phyloP scores from a whole-genome alignment of 2,797 vertebrate species.

The Cynodonichthys magdalenae region DNA sequence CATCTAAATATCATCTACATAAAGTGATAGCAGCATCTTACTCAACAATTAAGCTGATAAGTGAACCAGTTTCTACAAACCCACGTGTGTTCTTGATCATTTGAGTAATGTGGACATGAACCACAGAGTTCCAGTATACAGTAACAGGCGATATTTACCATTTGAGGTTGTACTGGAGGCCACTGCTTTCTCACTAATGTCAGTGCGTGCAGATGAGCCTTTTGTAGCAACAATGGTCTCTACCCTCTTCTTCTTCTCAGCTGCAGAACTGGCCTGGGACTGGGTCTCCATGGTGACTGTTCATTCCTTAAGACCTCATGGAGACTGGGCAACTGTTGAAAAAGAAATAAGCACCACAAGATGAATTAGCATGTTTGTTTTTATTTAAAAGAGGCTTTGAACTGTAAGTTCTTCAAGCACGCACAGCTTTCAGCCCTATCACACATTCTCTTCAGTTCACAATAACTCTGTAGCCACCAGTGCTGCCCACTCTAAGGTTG shows the following conservation, averaged over 20 bases:
- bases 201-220: conserved; percentile 87
- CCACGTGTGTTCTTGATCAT: conserved; percentile 8
- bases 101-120: conserved; percentile 21
- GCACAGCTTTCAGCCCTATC: background rate
- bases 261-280: conserved; percentile 91
- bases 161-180: conserved; percentile 99
- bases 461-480: background rate
- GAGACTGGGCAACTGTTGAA: conserved; percentile 79
- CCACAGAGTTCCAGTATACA: conserved; percentile 12
- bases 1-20: background rate
- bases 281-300: conserved; percentile 95
- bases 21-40: conserved; percentile 1
- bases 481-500: background rate
- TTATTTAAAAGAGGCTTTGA: background rate
- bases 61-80: background rate
- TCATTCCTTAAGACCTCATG: conserved; percentile 94
- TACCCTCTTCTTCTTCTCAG: conserved; percentile 97
- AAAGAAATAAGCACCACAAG: conserved; percentile 27
- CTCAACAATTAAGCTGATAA: background rate
- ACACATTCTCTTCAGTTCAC: background rate
- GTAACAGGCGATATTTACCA: conserved; percentile 79
- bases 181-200: conserved; percentile 98
- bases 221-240: conserved; percentile 92
- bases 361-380: background rate
- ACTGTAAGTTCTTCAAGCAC: no score